Conservation (phyloP, 2,888 invertebrate genomes). For the Tridacna gigas region DNA sequence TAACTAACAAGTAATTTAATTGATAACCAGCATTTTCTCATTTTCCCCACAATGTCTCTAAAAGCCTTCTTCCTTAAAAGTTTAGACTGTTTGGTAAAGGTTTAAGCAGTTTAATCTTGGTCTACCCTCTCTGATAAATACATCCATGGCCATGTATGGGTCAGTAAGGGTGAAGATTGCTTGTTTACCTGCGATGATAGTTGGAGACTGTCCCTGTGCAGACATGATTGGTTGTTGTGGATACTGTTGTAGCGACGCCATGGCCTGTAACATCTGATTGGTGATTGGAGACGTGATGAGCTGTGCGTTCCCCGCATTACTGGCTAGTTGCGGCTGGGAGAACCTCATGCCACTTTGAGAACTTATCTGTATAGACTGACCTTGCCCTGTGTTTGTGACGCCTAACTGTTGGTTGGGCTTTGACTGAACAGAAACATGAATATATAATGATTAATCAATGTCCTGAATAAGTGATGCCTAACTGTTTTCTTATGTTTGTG, state of each 20-base stretch:
- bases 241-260: constrained; percentile 77
- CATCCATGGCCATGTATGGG: too few species aligned
- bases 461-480: too few species aligned
- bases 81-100: too few species aligned
- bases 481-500: constrained; percentile 16
- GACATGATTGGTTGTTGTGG: constrained; percentile 78
- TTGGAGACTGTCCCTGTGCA: constrained; percentile 75
- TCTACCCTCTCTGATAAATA: too few species aligned
- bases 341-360: constrained; percentile 74
- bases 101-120: too few species aligned
- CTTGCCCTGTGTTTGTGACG: constrained; percentile 64
- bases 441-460: too few species aligned
- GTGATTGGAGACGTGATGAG: constrained; percentile 79
- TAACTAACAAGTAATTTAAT: neutral
- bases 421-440: constrained; percentile 52
- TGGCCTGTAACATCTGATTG: constrained; percentile 80
- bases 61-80: too few species aligned
- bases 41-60: too few species aligned
- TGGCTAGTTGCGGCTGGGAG: constrained; percentile 78
- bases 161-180: too few species aligned
- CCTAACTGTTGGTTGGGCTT: constrained; percentile 72
- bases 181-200: constrained; percentile 66
- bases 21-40: too few species aligned
- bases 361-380: constrained; percentile 74
- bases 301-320: constrained; percentile 73